phyloP scores from a whole-genome alignment of 2,888 invertebrate species.

The Cerceris ruficornis region DNA sequence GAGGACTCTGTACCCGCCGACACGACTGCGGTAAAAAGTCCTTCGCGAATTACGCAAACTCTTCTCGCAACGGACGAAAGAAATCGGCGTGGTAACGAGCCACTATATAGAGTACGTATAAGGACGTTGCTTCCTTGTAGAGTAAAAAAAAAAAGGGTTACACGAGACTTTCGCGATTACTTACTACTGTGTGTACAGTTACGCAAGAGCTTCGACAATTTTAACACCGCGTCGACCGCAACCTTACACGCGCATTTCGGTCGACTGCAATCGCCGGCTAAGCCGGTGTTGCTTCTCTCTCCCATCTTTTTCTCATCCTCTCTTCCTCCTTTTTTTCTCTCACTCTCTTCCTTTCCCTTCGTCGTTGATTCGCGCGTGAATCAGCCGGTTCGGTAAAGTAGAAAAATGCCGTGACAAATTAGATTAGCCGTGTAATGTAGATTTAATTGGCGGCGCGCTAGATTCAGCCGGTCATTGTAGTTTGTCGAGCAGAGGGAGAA shows the following conservation, averaged over 20 bases:
- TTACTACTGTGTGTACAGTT: constrained; percentile 34
- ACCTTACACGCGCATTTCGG: constrained; percentile 15
- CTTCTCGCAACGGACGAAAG: constrained; percentile 32
- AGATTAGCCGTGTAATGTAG: constrained; percentile 43
- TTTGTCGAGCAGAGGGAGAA: constrained; percentile 29
- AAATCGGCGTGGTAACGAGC: constrained; percentile 55
- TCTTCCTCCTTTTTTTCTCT: no score
- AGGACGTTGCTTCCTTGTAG: constrained; percentile 38
- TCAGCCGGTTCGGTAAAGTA: constrained; percentile 6
- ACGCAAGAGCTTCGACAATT: constrained; percentile 23
- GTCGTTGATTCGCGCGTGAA: constrained; percentile 7
- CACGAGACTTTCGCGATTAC: constrained; percentile 27
- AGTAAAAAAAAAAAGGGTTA: constrained; percentile 6
- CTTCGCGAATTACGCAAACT: constrained; percentile 48
- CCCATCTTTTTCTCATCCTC: not conserved
- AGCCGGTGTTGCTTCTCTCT: not conserved
- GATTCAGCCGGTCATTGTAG: constrained; percentile 31
- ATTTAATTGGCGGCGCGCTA: constrained; percentile 51
- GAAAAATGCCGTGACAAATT: constrained; percentile 56
- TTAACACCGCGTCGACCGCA: constrained; percentile 25
- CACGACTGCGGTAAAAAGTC: constrained; percentile 39
- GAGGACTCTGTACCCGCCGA: constrained; percentile 24
- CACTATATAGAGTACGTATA: constrained; percentile 23
- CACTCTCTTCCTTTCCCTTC: not conserved
- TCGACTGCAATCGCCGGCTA: not conserved